Evolutionary conservation across 2,797 vertebrate genomes (phyloP), one percentile per base, ranked within the genome.

Genomic region (Neomorphus geoffroyi): DNA sequence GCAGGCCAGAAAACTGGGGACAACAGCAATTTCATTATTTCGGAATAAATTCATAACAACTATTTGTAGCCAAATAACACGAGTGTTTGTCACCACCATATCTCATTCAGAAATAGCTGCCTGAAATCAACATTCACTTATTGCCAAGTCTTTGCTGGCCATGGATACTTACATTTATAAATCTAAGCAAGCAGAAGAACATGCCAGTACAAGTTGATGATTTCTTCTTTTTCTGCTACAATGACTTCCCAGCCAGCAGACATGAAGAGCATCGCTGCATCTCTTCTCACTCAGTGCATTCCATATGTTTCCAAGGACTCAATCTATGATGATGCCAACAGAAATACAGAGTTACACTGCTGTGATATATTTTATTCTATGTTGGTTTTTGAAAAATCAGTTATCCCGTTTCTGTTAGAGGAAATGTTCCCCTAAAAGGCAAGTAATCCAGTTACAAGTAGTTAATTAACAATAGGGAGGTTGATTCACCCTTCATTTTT

Each of bases 131-230:
- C 86, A 67, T 21, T 77, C 57, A 4, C 48, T 80, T 50, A 15
- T 10, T 95, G 90, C 86, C 78, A 88, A 90, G 74, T 35, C 71
- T 77, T 22, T 71, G 56, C 90, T 95, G 86, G 83, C 94, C 70
- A 13, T 6, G 35, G 69, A 37, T 45, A 5, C 60, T 71, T 30
- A 17, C 45, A 65, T 58, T 69, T 72, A 30, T 39, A 69, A 79
- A 86, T 46, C 73, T 50, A 83, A 88, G 82, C 90, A 93, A 82
- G 87, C 93, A 92, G 80, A 30, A 60, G 70, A 85, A 80, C 92
- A 74, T 58, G 90, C 91, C 92, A 94, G 81, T 21, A 87, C 92
- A 92, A 94, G 94, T 85, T 80, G 80, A 92, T 82, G 93, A 89
- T 89, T 95, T 93, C 96, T 94, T 50, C 82, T 85, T 86, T 70